Conservation (phyloP, 2,797 vertebrate genomes). For the Brachyrhaphis roseni region DNA sequence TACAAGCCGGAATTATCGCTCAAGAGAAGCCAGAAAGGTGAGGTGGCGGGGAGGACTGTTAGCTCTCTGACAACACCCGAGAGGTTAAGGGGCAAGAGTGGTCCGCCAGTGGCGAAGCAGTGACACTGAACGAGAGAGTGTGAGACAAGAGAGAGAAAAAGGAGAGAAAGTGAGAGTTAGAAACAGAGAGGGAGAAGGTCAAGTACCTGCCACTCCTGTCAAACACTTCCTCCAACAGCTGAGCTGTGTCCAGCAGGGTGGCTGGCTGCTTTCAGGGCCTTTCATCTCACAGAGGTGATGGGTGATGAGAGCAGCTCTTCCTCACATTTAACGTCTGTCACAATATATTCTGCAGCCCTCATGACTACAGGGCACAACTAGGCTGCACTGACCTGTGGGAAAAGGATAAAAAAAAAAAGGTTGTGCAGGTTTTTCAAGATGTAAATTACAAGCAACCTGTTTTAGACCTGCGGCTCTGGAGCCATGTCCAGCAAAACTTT, state of each 20-base stretch:
- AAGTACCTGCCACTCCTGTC: conserved; percentile 80
- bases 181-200: conserved; percentile 71
- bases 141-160: conserved; percentile 21
- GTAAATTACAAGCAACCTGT: not conserved
- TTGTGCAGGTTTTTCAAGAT: not conserved
- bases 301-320: conserved; percentile 67
- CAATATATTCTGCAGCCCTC: conserved; percentile 44
- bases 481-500: not conserved
- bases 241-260: conserved; percentile 66
- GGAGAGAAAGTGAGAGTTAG: conserved; percentile 31
- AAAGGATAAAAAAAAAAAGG: not conserved
- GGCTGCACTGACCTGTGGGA: conserved; percentile 41
- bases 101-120: conserved; percentile 40
- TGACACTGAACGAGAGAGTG: conserved; percentile 46
- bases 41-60: conserved; percentile 28
- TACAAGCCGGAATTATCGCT: conserved; percentile 26
- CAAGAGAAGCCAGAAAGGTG: conserved; percentile 8
- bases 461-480: not conserved
- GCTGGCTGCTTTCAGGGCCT: conserved; percentile 66
- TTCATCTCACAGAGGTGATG: conserved; percentile 72
- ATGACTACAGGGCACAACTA: conserved; percentile 56
- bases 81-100: conserved; percentile 28
- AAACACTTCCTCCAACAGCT: conserved; percentile 75
- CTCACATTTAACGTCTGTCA: conserved; percentile 72
- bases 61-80: conserved; percentile 56